phyloP scores from a whole-genome alignment of 2,797 vertebrate genomes.

The Oreortyx pictus region DNA sequence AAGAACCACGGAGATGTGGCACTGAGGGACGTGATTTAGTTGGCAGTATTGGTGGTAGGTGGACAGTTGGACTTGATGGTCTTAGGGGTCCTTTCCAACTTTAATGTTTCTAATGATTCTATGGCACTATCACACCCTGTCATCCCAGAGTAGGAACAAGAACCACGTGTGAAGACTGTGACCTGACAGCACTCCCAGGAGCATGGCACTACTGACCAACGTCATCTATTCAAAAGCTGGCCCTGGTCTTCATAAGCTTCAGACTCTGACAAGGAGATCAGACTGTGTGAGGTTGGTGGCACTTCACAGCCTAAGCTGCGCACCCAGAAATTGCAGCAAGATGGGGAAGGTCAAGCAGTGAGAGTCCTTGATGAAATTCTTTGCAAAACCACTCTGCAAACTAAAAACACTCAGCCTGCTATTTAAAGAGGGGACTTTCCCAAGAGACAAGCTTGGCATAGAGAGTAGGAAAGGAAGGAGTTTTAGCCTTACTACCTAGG shows the following conservation, averaged over 20 bases:
- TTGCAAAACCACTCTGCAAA: neutral
- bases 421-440: constrained; percentile 13
- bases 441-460: neutral
- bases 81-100: no score
- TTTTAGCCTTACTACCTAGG: neutral
- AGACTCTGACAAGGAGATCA: neutral
- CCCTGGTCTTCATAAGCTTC: neutral
- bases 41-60: no score
- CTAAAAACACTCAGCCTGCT: constrained; percentile 3
- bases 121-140: neutral
- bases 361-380: neutral
- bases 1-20: no score
- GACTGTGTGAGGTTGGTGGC: fast-evolving
- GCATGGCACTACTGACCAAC: neutral
- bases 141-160: neutral
- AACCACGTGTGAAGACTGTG: fast-evolving
- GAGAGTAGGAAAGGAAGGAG: neutral
- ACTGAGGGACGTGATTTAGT: no score
- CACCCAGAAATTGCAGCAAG: neutral
- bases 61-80: no score
- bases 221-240: neutral
- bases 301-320: neutral
- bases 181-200: neutral
- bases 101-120: no score
- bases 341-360: neutral